These are phyloP conservation scores for Drosophila athabasca DNA, from an alignment of 1,140 invertebrate genomes.

Conservation along the genomic window DNA sequence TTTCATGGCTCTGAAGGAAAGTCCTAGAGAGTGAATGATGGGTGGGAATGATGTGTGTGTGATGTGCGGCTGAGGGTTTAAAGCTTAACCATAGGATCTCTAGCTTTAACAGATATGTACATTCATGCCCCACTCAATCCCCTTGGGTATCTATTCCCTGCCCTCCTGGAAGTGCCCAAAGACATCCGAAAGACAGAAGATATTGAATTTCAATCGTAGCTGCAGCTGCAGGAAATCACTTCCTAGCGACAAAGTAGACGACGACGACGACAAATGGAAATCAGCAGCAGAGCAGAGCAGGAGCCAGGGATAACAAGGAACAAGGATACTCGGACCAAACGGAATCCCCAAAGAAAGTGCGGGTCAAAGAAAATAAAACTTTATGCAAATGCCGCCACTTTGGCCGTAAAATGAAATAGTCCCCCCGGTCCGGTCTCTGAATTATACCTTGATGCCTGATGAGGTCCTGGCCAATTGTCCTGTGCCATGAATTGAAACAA, in stretches of 20 bases:
- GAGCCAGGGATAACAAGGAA: not conserved
- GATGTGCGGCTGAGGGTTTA: slow-evolving; percentile 27
- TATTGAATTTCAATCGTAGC: slow-evolving; percentile 73
- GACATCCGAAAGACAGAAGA: slow-evolving; percentile 12
- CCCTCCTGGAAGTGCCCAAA: not conserved
- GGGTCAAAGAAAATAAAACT: slow-evolving; percentile 81
- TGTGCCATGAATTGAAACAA: slow-evolving; percentile 76
- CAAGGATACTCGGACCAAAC: slow-evolving; percentile 34
- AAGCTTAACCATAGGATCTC: slow-evolving; percentile 25
- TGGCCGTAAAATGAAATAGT: slow-evolving; percentile 81
- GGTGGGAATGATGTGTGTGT: not conserved
- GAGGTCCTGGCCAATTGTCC: slow-evolving; percentile 54
- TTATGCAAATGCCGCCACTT: slow-evolving; percentile 78
- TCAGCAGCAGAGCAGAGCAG: slow-evolving; percentile 6
- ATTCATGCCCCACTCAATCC: not conserved
- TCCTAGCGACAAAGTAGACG: slow-evolving; percentile 63
- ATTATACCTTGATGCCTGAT: slow-evolving; percentile 79
- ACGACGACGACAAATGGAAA: slow-evolving; percentile 30
- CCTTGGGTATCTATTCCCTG: not conserved
- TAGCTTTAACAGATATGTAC: slow-evolving; percentile 52
- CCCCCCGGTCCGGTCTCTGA: slow-evolving; percentile 34
- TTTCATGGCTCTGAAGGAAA: slow-evolving; percentile 45
- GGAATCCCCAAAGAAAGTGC: slow-evolving; percentile 60
- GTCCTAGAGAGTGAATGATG: slow-evolving; percentile 4
- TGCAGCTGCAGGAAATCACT: slow-evolving; percentile 72